A percentile compares a stretch with the other conserved stretches of the same genome.
Evolutionary conservation across 2,113 vertebrate species (phyloP).

Genomic region (Ancistrus triradiatus): DNA sequence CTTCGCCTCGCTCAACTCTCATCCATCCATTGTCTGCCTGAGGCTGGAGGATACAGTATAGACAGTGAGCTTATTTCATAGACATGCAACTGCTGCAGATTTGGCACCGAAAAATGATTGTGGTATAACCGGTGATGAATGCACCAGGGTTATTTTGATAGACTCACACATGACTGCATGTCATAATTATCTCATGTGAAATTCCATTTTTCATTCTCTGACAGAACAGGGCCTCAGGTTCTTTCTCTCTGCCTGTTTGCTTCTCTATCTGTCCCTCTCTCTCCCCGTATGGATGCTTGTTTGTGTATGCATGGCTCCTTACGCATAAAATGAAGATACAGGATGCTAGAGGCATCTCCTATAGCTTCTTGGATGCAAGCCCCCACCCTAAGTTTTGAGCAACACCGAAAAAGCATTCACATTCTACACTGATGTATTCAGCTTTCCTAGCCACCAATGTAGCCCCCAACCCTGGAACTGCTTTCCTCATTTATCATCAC

Average conservation of each 20-base stretch:
- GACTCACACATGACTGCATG: slow-evolving; percentile 19
- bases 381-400: neutral
- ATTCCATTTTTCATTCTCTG: slow-evolving; percentile 19
- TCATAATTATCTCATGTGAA: slow-evolving; percentile 32
- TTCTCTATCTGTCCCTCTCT: neutral
- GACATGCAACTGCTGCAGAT: slow-evolving; percentile 6
- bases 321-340: slow-evolving; percentile 16
- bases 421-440: slow-evolving; percentile 22
- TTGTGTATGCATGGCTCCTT: neutral
- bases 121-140: slow-evolving; percentile 1
- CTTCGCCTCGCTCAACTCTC: neutral
- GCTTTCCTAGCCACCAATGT: slow-evolving; percentile 7
- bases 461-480: slow-evolving; percentile 28
- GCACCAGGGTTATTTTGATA: slow-evolving; percentile 10
- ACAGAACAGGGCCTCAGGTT: slow-evolving; percentile 9
- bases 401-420: slow-evolving; percentile 25
- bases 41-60: neutral
- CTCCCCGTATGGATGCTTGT: slow-evolving; percentile 1
- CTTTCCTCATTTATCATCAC: slow-evolving; percentile 27
- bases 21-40: slow-evolving; percentile 12
- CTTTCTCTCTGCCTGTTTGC: neutral
- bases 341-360: slow-evolving; percentile 29
- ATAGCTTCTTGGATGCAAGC: slow-evolving; percentile 8
- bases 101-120: slow-evolving; percentile 1
- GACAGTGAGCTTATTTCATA: neutral